phyloP scores from a whole-genome alignment of 2,888 invertebrate genomes.

The Thymelicus sylvestris region DNA sequence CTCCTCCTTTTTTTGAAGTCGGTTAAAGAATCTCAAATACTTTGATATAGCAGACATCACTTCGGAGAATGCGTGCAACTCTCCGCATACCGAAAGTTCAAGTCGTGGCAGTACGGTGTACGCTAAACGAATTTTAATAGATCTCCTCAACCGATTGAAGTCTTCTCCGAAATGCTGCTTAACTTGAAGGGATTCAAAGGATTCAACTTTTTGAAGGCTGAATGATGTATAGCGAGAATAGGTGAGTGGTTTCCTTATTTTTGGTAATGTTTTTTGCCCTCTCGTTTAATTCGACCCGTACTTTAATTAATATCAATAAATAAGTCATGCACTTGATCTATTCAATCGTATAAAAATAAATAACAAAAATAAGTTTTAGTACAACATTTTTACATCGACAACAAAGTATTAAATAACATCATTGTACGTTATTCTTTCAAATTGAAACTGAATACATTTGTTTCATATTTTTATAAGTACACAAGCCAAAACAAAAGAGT shows the following conservation, averaged over 20 bases:
- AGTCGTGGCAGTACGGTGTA: conserved; percentile 13
- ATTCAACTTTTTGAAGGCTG: conserved; percentile 3
- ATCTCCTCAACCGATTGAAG: conserved; percentile 30
- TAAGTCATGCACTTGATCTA: no score
- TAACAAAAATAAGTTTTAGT: no score
- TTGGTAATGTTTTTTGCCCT: neutral
- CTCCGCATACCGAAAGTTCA: conserved; percentile 8
- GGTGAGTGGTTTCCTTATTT: neutral
- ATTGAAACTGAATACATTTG: no score
- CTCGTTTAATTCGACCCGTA: no score
- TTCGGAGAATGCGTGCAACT: neutral
- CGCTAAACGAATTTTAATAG: conserved; percentile 42
- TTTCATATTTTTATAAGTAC: no score
- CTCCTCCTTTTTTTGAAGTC: no score
- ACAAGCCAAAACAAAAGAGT: no score
- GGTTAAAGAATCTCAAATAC: neutral
- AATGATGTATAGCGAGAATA: neutral
- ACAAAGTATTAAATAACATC: no score
- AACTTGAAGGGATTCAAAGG: conserved; percentile 8
- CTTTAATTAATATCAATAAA: no score
- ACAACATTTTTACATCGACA: no score
- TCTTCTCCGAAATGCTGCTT: conserved; percentile 30
- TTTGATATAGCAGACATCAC: neutral
- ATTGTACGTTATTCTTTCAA: no score
- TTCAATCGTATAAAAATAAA: no score